phyloP scores from a whole-genome alignment of 1,140 invertebrate species.

The Venturia canescens region DNA sequence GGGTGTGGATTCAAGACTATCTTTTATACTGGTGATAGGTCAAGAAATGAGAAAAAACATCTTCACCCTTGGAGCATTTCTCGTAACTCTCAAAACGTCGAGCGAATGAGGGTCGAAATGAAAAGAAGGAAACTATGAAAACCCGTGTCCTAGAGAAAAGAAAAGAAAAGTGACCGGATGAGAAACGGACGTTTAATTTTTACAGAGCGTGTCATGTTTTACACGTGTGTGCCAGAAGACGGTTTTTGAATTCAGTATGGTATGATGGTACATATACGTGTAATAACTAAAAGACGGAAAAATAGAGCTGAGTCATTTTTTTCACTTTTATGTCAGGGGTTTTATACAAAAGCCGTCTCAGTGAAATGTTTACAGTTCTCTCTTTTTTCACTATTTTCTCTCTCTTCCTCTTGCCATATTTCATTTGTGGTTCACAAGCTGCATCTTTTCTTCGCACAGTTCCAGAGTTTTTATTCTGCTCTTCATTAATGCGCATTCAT shows the following conservation, averaged over 20 bases:
- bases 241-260: too few relatives aligned
- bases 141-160: neutral
- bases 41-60: neutral
- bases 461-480: neutral
- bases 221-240: too few relatives aligned
- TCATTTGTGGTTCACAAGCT: too few relatives aligned
- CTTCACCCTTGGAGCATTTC: neutral
- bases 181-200: conserved; percentile 31
- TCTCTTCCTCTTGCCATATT: too few relatives aligned
- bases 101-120: neutral
- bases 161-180: neutral
- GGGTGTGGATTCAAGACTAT: too few relatives aligned
- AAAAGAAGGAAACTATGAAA: neutral
- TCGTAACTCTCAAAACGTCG: neutral
- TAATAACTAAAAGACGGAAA: neutral
- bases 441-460: conserved; percentile 27
- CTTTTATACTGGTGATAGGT: neutral
- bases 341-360: conserved; percentile 14
- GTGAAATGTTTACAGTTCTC: neutral
- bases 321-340: too few relatives aligned
- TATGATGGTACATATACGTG: neutral
- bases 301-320: too few relatives aligned
- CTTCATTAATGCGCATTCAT: conserved; percentile 41
- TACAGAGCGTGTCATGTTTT: conserved; percentile 18
- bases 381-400: too few relatives aligned